These are phyloP conservation scores for Callithrix jacchus DNA, from an alignment of 2,113 vertebrate species.

Conservation along the genomic window DNA sequence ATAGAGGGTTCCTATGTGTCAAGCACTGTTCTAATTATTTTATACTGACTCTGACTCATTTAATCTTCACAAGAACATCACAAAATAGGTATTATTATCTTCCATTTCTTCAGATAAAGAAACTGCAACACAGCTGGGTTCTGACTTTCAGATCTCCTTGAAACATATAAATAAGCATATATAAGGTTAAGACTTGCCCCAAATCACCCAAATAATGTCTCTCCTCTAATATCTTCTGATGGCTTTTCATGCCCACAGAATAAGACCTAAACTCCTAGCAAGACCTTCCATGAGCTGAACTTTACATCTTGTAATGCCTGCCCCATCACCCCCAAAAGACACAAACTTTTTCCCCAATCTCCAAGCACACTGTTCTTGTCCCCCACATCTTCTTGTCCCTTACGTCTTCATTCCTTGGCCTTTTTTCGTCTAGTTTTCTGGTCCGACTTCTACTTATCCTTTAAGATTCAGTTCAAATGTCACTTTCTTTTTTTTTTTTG, in stretches of 20 bases:
- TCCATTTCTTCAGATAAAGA: constrained; percentile 4
- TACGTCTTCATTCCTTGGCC: not conserved
- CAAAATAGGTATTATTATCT: not conserved
- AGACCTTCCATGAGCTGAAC: not conserved
- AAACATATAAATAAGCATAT: too few species aligned
- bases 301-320: not conserved
- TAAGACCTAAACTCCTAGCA: not conserved
- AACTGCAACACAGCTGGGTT: not conserved
- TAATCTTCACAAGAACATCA: not conserved
- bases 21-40: not conserved
- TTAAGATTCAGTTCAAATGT: not conserved
- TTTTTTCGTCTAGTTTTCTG: not conserved
- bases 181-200: not conserved
- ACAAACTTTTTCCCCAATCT: not conserved
- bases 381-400: not conserved
- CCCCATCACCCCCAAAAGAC: not conserved
- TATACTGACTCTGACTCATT: not conserved
- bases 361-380: not conserved
- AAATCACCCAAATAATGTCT: not conserved
- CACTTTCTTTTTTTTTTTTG: too few species aligned
- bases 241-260: not conserved
- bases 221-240: not conserved
- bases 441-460: not conserved
- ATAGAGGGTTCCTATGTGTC: not conserved
- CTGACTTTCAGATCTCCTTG: not conserved